Evolutionary conservation across 2,113 vertebrate genomes (phyloP).

Genomic region (Hemichromis elongatus): DNA sequence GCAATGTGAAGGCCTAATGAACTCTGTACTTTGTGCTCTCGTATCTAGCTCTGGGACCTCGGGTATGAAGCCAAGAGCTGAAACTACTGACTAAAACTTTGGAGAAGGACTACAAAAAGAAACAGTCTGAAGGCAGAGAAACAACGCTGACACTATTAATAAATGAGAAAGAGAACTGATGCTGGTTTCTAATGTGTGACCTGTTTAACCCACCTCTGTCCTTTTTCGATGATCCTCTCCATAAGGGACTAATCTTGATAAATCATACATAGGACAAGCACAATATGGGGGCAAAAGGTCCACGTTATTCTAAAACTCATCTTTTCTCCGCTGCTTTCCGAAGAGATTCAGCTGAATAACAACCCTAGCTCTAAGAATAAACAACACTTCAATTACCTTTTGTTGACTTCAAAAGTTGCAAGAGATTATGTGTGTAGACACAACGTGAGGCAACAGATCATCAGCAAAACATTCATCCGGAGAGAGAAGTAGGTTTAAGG

Average conservation of each 20-base stretch:
- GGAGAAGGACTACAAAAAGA: conserved; percentile 13
- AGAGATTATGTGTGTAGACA: background rate
- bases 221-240: background rate
- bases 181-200: background rate
- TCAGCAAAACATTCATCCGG: background rate
- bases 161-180: conserved; percentile 21
- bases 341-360: conserved; percentile 14
- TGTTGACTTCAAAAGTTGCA: conserved; percentile 11
- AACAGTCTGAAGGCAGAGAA: background rate
- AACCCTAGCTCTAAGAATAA: background rate
- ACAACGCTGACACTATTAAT: conserved; percentile 17
- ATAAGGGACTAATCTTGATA: conserved; percentile 25
- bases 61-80: conserved; percentile 29
- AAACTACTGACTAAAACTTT: conserved; percentile 36
- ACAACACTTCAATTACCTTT: conserved; percentile 40
- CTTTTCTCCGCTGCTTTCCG: background rate
- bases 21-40: conserved; percentile 51
- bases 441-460: background rate
- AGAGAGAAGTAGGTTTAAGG: background rate
- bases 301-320: conserved; percentile 6
- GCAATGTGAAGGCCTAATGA: conserved; percentile 66
- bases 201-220: background rate
- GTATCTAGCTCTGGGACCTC: conserved; percentile 39
- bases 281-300: conserved; percentile 18
- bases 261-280: conserved; percentile 32